Base-by-base conservation (phyloP, 1,140 invertebrate species). In the Leptopilina boulardi region DNA sequence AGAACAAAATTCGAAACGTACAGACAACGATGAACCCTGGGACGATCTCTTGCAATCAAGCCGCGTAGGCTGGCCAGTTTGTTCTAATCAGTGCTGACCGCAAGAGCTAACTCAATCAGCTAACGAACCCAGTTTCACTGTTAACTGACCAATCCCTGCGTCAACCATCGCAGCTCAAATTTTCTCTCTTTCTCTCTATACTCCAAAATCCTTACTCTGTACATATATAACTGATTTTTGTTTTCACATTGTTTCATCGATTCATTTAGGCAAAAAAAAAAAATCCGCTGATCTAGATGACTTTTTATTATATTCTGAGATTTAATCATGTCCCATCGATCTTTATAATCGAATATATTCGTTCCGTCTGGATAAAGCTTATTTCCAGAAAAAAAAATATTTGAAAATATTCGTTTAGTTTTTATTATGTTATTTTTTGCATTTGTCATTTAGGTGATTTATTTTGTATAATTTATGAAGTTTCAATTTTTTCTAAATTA, bases 61-160 rank as follows among this genome's bases (percentile, higher is more conserved):
- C 86, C 81, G 85, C 87, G 89, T 90, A 90, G 87, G 86, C 87
- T 72, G 83, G 80, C 86, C 84, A 87, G 90, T 90, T 90, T 89
- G 90, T 90, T 90, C 89, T 90, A 90, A 91, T 91, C 90, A 91
- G 88, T 79, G 87, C 86, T 89, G 88, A 90, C 87, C 89, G 82
- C 84, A 83, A 82, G 76, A 80, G 82, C 83, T 90, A 91, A 91
- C 88, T 90, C 85, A 85, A 91, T 91, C 88, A 90, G 82, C 88
- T 91, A 91, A 91, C 89, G 90, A 91, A 87, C 85, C 86, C 75
- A 81, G 77, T 81, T 80, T 73, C 80, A 74, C 79, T 75, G 79
- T 79, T 74, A 84, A 85, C 87, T 83, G 84, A 82, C 87, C 87
- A 86, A 86, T 86, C 82, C 81, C 79, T 73, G 79, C 80, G 79